phyloP scores from a whole-genome alignment of 2,113 vertebrate species.

The Lonchura striata region DNA sequence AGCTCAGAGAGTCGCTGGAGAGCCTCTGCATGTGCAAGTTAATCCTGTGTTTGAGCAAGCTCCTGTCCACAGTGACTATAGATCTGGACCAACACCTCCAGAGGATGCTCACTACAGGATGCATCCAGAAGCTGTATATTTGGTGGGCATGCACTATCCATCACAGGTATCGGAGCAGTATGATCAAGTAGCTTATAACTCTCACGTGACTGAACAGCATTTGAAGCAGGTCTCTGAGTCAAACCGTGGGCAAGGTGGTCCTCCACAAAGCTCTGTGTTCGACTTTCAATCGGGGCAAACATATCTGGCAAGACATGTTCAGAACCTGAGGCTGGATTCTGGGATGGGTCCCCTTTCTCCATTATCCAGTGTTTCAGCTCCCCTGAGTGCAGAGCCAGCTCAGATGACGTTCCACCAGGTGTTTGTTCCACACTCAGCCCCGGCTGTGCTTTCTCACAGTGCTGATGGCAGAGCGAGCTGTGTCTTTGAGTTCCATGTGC shows the following conservation, averaged over 20 bases:
- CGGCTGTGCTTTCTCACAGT: conserved; percentile 83
- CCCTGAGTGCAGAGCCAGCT: conserved; percentile 74
- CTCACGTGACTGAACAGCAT: conserved; percentile 56
- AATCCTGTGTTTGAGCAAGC: conserved; percentile 77
- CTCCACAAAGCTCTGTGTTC: conserved; percentile 80
- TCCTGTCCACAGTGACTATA: conserved; percentile 82
- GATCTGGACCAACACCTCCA: conserved; percentile 79
- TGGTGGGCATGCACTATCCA: conserved; percentile 78
- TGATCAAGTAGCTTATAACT: conserved; percentile 70
- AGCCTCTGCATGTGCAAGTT: conserved; percentile 81
- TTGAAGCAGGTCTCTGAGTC: conserved; percentile 74
- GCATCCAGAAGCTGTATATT: conserved; percentile 84
- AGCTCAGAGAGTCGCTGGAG: conserved; percentile 80
- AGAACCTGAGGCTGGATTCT: conserved; percentile 80
- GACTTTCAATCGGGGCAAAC: conserved; percentile 82
- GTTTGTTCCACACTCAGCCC: conserved; percentile 87
- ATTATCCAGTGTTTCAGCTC: conserved; percentile 72
- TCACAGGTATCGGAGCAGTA: conserved; percentile 74
- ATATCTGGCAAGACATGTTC: conserved; percentile 80
- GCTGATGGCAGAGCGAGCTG: conserved; percentile 77
- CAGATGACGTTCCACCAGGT: conserved; percentile 81
- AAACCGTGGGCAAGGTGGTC: conserved; percentile 69
- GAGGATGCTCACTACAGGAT: conserved; percentile 84
- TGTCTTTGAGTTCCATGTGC: conserved; percentile 91
- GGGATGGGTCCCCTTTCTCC: conserved; percentile 73